Evolutionary conservation across 2,888 invertebrate genomes (phyloP).

Genomic region (Plemyria rubiginata): DNA sequence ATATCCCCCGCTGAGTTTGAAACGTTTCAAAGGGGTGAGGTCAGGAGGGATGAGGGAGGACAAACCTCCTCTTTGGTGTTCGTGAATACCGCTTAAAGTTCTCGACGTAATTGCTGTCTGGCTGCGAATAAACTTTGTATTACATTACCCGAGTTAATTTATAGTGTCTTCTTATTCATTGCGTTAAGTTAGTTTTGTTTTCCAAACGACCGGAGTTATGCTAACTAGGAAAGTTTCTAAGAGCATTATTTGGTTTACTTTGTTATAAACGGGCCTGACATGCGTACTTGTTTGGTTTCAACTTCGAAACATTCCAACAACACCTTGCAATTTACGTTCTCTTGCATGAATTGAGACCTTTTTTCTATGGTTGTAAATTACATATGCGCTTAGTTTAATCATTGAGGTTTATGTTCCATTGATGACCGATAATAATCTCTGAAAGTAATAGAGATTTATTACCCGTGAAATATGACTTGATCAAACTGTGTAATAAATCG

Average conservation of each 20-base stretch:
- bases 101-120: constrained; percentile 81
- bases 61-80: constrained; percentile 71
- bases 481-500: constrained; percentile 4
- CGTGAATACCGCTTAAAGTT: constrained; percentile 81
- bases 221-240: constrained; percentile 52
- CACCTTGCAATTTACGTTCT: too few species aligned
- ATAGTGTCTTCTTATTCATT: constrained; percentile 80
- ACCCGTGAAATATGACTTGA: constrained; percentile 42
- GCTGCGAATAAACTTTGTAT: constrained; percentile 82
- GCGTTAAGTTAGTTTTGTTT: constrained; percentile 70
- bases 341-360: too few species aligned
- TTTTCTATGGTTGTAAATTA: background rate
- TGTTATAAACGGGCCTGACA: constrained; percentile 17
- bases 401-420: background rate
- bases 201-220: constrained; percentile 62
- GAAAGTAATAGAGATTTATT: too few species aligned
- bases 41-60: constrained; percentile 48
- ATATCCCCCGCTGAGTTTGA: constrained; percentile 68
- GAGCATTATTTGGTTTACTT: constrained; percentile 41
- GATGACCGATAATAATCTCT: constrained; percentile 42
- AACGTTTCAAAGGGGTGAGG: constrained; percentile 66
- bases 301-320: background rate
- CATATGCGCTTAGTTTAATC: too few species aligned
- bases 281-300: constrained; percentile 2
- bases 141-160: constrained; percentile 81